Conservation (phyloP, 2,888 invertebrate species). For the Drosophila suboccidentalis region DNA sequence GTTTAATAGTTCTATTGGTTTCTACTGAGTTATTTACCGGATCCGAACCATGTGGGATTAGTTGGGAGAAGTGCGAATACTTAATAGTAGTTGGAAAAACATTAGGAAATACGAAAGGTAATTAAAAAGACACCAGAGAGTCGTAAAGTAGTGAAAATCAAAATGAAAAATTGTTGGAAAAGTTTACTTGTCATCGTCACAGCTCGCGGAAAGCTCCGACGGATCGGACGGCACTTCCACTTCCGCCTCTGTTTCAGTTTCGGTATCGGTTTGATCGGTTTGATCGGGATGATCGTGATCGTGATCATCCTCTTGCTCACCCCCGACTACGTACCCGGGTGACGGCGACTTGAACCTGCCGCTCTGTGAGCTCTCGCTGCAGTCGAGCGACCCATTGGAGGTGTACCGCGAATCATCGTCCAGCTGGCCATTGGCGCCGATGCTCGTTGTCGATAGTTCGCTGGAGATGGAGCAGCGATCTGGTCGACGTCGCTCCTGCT, state of each 20-base stretch:
- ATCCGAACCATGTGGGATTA: slow-evolving; percentile 8
- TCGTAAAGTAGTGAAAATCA: slow-evolving; percentile 19
- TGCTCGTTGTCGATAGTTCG: slow-evolving; percentile 77
- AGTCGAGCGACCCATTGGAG: slow-evolving; percentile 79
- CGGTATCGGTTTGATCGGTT: slow-evolving; percentile 32
- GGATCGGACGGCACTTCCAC: slow-evolving; percentile 39
- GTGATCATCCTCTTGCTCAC: slow-evolving; percentile 26
- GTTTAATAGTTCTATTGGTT: not conserved
- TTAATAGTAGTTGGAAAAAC: slow-evolving; percentile 10
- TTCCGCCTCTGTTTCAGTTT: slow-evolving; percentile 22
- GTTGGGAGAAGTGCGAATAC: slow-evolving; percentile 7
- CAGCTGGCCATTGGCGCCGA: slow-evolving; percentile 45
- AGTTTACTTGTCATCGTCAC: slow-evolving; percentile 77
- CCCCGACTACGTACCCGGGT: slow-evolving; percentile 83
- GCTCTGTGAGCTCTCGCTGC: slow-evolving; percentile 79
- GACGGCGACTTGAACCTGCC: slow-evolving; percentile 84
- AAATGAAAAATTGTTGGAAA: slow-evolving; percentile 35
- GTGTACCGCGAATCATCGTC: slow-evolving; percentile 68
- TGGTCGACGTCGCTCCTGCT: slow-evolving; percentile 59
- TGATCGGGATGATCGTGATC: slow-evolving; percentile 6
- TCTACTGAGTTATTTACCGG: slow-evolving; percentile 11
- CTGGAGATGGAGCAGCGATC: slow-evolving; percentile 80
- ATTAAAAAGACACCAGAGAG: slow-evolving; percentile 28
- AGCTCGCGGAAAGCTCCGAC: slow-evolving; percentile 51
- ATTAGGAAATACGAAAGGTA: slow-evolving; percentile 4